A percentile compares a stretch with the other conserved stretches of the same genome.
These are phyloP conservation scores for Hofmannophila pseudospretella DNA, from an alignment of 2,888 invertebrate species.

Conservation along the genomic window DNA sequence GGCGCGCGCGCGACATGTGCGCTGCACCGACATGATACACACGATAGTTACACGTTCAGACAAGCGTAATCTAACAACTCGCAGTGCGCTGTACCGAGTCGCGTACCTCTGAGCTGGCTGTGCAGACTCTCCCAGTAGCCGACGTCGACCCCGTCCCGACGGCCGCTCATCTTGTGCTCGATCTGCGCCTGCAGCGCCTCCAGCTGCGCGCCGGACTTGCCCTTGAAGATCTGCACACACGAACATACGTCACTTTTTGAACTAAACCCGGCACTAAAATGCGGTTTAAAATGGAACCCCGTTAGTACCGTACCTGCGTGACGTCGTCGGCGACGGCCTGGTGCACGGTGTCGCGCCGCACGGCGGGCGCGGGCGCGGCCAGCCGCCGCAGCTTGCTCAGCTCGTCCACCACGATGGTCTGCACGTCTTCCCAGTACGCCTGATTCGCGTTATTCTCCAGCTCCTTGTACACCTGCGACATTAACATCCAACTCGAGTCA, in stretches of 20 bases:
- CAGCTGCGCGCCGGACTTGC: conserved; percentile 93
- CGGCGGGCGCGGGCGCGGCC: conserved; percentile 64
- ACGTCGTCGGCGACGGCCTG: conserved; percentile 95
- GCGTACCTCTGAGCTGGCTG: conserved; percentile 88
- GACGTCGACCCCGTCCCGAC: conserved; percentile 94
- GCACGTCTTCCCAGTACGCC: conserved; percentile 97
- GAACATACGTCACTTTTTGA: not conserved
- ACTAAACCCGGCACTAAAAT: not conserved
- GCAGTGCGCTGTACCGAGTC: conserved; percentile 82
- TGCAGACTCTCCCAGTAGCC: conserved; percentile 98
- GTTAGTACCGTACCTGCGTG: conserved; percentile 56
- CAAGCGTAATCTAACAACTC: not conserved
- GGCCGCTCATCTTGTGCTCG: conserved; percentile 89
- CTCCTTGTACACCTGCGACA: conserved; percentile 86
- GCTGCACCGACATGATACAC: conserved; percentile 74
- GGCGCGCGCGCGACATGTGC: conserved; percentile 94
- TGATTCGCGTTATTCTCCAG: conserved; percentile 92
- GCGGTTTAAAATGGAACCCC: no score
- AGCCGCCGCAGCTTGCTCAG: conserved; percentile 89
- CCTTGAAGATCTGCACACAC: conserved; percentile 85
- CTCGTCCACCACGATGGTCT: conserved; percentile 96
- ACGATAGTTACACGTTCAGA: not conserved
- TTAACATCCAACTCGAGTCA: not conserved
- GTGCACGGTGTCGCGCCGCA: conserved; percentile 89
- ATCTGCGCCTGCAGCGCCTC: conserved; percentile 90